Evolutionary conservation across 2,888 invertebrate species (phyloP), one percentile per base, ranked within the genome.

Genomic region (Chaetogeoica ovagalla): DNA sequence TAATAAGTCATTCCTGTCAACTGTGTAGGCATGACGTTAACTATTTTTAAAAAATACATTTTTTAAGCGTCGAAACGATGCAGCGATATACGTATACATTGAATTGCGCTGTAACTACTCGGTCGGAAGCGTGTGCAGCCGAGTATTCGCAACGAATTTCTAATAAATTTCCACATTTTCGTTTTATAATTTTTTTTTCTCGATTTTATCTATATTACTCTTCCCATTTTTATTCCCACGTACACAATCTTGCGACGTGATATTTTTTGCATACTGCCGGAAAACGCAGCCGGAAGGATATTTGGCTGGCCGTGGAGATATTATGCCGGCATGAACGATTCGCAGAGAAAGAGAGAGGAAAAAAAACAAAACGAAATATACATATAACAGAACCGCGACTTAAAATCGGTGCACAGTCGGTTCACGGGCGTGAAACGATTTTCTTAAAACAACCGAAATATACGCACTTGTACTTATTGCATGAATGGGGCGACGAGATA

Each of bases 241-340:
- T 43, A 43, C 6, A 9, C 43, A 7, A 3, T 4, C 43, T 43
- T 43, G 9, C 43, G 43, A 43, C 48, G 43, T 66, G 21, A n/a
- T 8, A 48, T 43, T 48, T 15, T 43, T 43, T 9, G 52, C 52
- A 21, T 52, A 69, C 68, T 52, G 68, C 68, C 68, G 68, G 68
- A 69, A 52, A 52, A 69, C 23, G 23, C 21, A 13, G 11, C 68
- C 68, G 68, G 68, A 68, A 68, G 66, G 66, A 48, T 21, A 21
- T 60, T 52, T 52, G 68, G 13, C 68, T 69, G 4, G 30, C 17
- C 30, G 30, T 1, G 4, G 30, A 69, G 52, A 69, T 69, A 30
- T 23, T 48, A 30, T 23, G 30, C 9, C 68, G 68, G 23, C 52
- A 52, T 21, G 23, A 52, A 69, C 30, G 52, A 69, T 69, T 69